Evolutionary conservation across 2,888 invertebrate species (phyloP).

Genomic region (Molanna angustata): DNA sequence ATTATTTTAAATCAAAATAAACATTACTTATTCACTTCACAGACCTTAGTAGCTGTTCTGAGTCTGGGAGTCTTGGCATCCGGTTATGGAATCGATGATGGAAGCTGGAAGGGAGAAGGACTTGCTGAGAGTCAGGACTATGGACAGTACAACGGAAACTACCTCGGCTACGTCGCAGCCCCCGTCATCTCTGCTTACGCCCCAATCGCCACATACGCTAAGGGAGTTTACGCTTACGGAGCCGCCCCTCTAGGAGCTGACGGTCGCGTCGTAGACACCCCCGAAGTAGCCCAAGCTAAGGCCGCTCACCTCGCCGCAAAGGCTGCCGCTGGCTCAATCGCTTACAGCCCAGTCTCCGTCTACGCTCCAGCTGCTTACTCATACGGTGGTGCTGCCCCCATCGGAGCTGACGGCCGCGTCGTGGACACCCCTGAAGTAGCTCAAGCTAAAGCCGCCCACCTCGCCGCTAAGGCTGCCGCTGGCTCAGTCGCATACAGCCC

Average conservation of each 20-base stretch:
- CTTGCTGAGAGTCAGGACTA: conserved; percentile 22
- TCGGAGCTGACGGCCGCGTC: too few species aligned
- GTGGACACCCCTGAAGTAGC: too few species aligned
- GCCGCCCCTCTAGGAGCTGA: too few species aligned
- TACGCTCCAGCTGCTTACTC: conserved; percentile 56
- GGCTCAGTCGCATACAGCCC: conserved; percentile 4
- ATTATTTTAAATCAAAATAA: too few species aligned
- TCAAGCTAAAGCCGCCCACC: too few species aligned
- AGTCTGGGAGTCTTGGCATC: conserved; percentile 21
- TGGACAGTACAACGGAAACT: conserved; percentile 3
- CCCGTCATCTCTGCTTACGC: conserved; percentile 47
- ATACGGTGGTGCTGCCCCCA: too few species aligned
- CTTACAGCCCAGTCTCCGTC: conserved; percentile 8
- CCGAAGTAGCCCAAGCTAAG: conserved; percentile 61
- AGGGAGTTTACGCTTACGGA: too few species aligned
- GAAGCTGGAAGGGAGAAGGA: conserved; percentile 24
- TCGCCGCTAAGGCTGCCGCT: conserved; percentile 12
- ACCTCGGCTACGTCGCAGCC: conserved; percentile 8
- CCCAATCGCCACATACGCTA: too few species aligned
- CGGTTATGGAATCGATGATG: conserved; percentile 40
- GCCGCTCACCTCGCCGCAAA: conserved; percentile 47
- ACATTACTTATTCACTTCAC: too few species aligned
- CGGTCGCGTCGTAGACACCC: conserved; percentile 35
- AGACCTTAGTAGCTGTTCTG: conserved; percentile 22
- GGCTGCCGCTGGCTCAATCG: conserved; percentile 12